Evolutionary conservation across 2,888 invertebrate species (phyloP).

Genomic region (Coecobrya sp.): DNA sequence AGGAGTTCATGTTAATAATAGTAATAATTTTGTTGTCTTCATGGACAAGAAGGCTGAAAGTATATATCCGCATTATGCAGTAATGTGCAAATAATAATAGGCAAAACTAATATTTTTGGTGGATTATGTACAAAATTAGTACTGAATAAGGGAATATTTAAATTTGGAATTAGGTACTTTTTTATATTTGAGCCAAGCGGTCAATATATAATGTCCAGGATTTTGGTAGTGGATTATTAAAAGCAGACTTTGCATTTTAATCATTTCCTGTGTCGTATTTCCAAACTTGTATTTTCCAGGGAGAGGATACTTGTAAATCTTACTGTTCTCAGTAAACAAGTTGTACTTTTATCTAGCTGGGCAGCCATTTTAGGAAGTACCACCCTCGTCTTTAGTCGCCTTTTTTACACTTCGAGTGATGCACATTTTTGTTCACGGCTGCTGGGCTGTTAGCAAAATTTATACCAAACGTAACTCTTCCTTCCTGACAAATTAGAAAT

Average conservation of each 20-base stretch:
- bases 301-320: neutral
- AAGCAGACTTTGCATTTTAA: neutral
- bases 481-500: conserved; percentile 16
- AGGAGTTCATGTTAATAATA: neutral
- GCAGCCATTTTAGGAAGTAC: conserved; percentile 33
- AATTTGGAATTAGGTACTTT: neutral
- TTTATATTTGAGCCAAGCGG: neutral
- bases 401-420: neutral
- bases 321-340: neutral
- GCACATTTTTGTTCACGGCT: neutral
- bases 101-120: neutral
- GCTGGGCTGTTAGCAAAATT: too few relatives aligned
- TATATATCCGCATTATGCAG: neutral
- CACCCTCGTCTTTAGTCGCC: conserved; percentile 34
- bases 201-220: neutral
- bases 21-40: conserved; percentile 7
- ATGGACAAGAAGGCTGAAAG: neutral
- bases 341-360: neutral
- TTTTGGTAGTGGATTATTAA: neutral
- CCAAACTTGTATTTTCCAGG: neutral
- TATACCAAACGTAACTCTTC: neutral
- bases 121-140: neutral
- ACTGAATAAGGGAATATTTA: neutral
- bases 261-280: conserved; percentile 33
- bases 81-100: neutral